Evolutionary conservation across 2,888 invertebrate genomes (phyloP).

Genomic region (Cheilosia vernalis): DNA sequence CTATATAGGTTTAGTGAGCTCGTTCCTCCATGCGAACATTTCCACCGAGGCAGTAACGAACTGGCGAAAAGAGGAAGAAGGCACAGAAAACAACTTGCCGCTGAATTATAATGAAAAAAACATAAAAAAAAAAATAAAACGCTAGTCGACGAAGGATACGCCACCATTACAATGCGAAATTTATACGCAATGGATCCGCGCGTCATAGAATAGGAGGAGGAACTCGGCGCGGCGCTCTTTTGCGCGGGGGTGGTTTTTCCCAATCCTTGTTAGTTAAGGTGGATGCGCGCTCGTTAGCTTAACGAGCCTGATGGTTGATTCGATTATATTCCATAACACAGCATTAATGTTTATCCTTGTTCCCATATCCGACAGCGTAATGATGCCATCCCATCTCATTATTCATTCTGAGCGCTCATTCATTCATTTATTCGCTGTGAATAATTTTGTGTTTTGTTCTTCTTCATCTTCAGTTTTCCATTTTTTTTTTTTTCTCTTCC

Average conservation of each 20-base stretch:
- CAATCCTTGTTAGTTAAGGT: constrained; percentile 75
- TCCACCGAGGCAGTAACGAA: constrained; percentile 60
- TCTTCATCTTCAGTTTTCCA: constrained; percentile 22
- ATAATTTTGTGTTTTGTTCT: constrained; percentile 68
- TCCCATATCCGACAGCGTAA: constrained; percentile 74
- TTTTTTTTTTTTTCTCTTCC: constrained; percentile 9
- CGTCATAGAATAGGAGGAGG: constrained; percentile 38
- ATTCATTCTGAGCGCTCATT: constrained; percentile 66
- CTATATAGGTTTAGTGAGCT: constrained; percentile 26
- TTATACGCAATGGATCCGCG: constrained; percentile 56
- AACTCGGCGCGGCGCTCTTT: constrained; percentile 56
- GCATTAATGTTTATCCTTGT: constrained; percentile 75
- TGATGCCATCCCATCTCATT: constrained; percentile 75
- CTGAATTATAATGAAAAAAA: constrained; percentile 73
- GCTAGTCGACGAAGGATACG: constrained; percentile 56
- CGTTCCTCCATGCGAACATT: constrained; percentile 56
- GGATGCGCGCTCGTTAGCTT: constrained; percentile 76
- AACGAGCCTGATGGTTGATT: constrained; percentile 77
- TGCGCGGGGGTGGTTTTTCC: constrained; percentile 63
- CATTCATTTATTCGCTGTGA: constrained; percentile 72
- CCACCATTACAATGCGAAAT: constrained; percentile 69
- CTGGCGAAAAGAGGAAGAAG: constrained; percentile 32
- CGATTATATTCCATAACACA: constrained; percentile 76
- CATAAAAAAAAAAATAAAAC: too few species aligned
- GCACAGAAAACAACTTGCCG: constrained; percentile 33